These are phyloP conservation scores for cattle (Bos taurus) DNA, from an alignment of 2,113 vertebrate species.

Conservation along the genomic window ARS-UCD2.0 NC_037335.1:14941501-14942000, in stretches of 20 bases:
- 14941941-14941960: not conserved
- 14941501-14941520: not conserved
- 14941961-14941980: not conserved
- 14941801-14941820: not conserved
- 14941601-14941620: not conserved
- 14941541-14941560: not conserved
- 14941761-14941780: not conserved
- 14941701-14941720: not conserved
- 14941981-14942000: not conserved
- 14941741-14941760: not conserved
- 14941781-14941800: not conserved
- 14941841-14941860: not conserved
- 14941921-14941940: not conserved
- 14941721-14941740: not conserved
- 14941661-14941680: not conserved
- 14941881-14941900: not conserved
- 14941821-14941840: not conserved
- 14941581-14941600: accelerated
- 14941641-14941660: not conserved
- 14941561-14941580: not conserved
- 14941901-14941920: not conserved
- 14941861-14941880: not conserved
- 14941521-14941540: not conserved
- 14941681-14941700: not conserved
- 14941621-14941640: not conserved